Evolutionary conservation across 35 echinoderm and acorn worm species (phyloP).

Genomic region (Patiria miniata): DNA sequence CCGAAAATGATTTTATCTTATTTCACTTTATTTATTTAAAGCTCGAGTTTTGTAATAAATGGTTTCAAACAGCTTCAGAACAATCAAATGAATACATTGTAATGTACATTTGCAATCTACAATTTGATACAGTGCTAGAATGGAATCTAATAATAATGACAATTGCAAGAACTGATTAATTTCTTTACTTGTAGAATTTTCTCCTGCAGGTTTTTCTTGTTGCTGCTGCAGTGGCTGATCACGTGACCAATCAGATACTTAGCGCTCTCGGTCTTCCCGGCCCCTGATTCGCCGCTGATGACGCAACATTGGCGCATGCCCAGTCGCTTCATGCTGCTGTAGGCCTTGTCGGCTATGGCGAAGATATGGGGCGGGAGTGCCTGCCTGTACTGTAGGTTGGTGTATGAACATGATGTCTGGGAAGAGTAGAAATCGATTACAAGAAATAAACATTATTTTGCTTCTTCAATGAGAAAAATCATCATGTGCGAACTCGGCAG

Average conservation of each 20-base stretch:
- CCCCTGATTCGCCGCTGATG: conserved; percentile 92
- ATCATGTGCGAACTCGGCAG: neutral
- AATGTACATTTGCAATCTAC: too few species aligned
- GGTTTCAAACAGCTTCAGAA: too few species aligned
- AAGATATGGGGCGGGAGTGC: conserved; percentile 87
- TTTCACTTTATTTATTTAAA: too few species aligned
- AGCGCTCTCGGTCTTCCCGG: conserved; percentile 91
- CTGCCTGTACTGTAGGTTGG: conserved; percentile 79
- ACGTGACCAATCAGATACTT: conserved; percentile 95
- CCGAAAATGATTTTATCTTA: too few species aligned
- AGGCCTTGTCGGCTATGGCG: conserved; percentile 89
- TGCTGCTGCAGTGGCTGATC: conserved; percentile 89
- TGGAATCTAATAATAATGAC: too few species aligned
- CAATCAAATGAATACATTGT: too few species aligned
- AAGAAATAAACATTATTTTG: neutral
- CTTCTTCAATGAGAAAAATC: too few species aligned
- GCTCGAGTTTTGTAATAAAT: too few species aligned
- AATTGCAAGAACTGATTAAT: too few species aligned
- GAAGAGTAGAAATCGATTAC: neutral
- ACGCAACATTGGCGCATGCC: conserved; percentile 87
- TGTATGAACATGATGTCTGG: conserved; percentile 66
- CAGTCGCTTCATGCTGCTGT: conserved; percentile 74
- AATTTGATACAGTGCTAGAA: too few species aligned
- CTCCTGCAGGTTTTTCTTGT: conserved; percentile 78
- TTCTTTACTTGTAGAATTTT: conserved; percentile 92